Base-by-base conservation (phyloP, 2,888 invertebrate species). In the Caenorhabditis angaria region DNA sequence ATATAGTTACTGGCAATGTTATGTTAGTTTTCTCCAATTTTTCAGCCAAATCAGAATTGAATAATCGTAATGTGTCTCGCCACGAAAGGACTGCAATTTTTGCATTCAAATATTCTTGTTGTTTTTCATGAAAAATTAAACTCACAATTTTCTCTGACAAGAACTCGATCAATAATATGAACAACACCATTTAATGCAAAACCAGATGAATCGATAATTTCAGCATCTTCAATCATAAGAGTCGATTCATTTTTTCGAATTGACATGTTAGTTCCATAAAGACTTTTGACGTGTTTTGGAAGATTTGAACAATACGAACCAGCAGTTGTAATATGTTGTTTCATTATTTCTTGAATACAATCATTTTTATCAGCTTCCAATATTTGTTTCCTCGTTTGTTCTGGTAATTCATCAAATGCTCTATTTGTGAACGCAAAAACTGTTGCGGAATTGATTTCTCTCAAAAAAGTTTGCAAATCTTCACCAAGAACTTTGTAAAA, bases 401-500 rank as follows among this genome's bases (percentile, higher is more conserved):
- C 48, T 10, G 59, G 48, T 12, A 59, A 29, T 10, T 24, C 18
- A 3, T 41, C 59, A 14, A 59, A 59, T 3, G 59, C 59, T 10
- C 41, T 41, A 20, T 59, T 41, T 6, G 59, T 59, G 41, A 59
- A 59, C 4, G 59, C 59, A 20, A 59, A 59, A 3, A 59, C 48
- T 18, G 59, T 59, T n/a, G 55, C n/a, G 4, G 3, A 4, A 12
- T 55, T 29, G n/a, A 10, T n/a, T 55, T 55, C 55, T 3, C 14
- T 28, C 55, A 55, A 28, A 29, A 28, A 27, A 28, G 12, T 22
- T 6, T 6, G 27, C 2, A 55, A 3, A 2, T 55, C 55, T 6
- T 28, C 29, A 3, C 55, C 55, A 5, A 55, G 18, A 2, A 20
- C 24, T 5, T 51, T 51, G 25, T 51, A 24, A 24, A 51, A 51